Base-by-base conservation (phyloP, 2,888 invertebrate species). In the Caradrina clavipalpis region DNA sequence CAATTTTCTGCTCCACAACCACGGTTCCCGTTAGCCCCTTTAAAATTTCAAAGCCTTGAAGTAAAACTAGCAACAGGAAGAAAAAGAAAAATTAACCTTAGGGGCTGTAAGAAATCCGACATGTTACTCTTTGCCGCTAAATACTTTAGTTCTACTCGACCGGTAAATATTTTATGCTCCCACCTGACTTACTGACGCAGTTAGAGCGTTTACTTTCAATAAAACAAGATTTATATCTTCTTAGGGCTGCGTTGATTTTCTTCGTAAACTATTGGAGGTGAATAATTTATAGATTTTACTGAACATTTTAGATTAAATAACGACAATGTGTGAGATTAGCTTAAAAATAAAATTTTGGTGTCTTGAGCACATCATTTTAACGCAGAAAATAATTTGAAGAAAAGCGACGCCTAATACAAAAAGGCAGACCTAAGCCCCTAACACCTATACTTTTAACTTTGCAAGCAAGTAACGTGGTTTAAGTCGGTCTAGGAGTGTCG, bases 111-210 rank as follows among this genome's bases (percentile, higher is more conserved):
- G 87, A 89, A 90, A 89, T 87, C 88, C 86, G 62, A 80, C 84
- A 81, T 85, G 79, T 84, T 85, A 84, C 84, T 81, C 73, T 66
- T 73, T 83, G 82, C 81, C 78, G 83, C 85, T 92, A 91, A 90
- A 91, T 91, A 91, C 88, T 89, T 89, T 86, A 88, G 83, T 87
- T 88, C 86, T 85, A 88, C 86, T 86, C 83, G 76, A 84, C 85
- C 84, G 81, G 89, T 92, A 89, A 91, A 91, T 92, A 91, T 90
- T 92, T 90, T 91, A 92, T 89, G 89, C 85, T 76, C 78, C 80
- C 84, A 86, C 86, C 88, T 87, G 86, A 86, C 86, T 87, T 85
- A 85, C 80, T 80, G 73, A 78, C 76, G 80, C 72, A 80, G 83
- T 85, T 84, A 84, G 81, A 86, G 78, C 83, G 83, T 85, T 88